phyloP scores from a whole-genome alignment of 2,113 vertebrate species.

The Perccottus glenii region DNA sequence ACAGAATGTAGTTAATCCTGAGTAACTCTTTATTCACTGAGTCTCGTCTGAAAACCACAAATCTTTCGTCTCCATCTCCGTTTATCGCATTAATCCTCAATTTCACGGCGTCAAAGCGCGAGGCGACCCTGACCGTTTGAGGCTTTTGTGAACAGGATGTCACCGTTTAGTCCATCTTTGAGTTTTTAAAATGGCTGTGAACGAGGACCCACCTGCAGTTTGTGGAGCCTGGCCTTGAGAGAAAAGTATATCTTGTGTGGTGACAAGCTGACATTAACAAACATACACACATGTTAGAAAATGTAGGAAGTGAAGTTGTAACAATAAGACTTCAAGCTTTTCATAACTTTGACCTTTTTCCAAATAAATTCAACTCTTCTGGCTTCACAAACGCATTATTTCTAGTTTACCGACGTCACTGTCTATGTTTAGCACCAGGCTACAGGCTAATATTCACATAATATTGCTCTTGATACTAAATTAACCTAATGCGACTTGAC shows the following conservation, averaged over 20 bases:
- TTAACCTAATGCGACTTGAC: conserved; percentile 5
- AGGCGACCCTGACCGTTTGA: conserved; percentile 41
- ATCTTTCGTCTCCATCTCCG: no score
- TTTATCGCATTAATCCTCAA: conserved; percentile 73
- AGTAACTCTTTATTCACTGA: conserved; percentile 49
- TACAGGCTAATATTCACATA: not conserved
- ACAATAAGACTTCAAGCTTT: no score
- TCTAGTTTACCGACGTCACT: no score
- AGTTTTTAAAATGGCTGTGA: conserved; percentile 18
- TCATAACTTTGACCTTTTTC: no score
- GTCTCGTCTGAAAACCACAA: conserved; percentile 37
- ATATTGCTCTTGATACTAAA: not conserved
- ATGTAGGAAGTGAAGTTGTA: no score
- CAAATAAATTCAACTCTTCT: no score
- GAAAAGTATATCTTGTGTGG: no score
- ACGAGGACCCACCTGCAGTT: conserved; percentile 32
- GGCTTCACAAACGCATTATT: no score
- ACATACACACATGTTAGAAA: no score
- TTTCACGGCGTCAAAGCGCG: conserved; percentile 72
- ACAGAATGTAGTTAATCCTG: conserved; percentile 52
- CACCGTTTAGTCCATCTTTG: conserved; percentile 75
- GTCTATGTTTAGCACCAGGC: not conserved
- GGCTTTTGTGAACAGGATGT: conserved; percentile 75
- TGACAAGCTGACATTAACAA: no score
- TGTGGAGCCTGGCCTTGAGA: no score